Evolutionary conservation across 1,140 invertebrate species (phyloP).

Genomic region (Psix sp.): DNA sequence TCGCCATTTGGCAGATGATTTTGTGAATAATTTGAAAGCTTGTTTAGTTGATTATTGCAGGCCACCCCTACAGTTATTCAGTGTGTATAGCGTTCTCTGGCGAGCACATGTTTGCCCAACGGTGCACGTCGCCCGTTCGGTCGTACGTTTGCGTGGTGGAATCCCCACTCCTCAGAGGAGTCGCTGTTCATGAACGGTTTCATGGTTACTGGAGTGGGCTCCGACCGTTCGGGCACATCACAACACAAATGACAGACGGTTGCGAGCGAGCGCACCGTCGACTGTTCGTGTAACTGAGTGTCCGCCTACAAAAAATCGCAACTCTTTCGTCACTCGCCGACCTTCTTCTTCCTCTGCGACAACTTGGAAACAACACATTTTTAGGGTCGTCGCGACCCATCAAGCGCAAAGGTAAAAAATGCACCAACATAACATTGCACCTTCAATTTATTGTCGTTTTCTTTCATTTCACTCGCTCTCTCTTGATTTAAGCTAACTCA

Average conservation of each 20-base stretch:
- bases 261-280: conserved; percentile 33
- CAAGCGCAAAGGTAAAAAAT: too few species aligned
- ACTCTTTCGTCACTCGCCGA: neutral
- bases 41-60: too few species aligned
- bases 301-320: too few species aligned
- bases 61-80: too few species aligned
- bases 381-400: neutral
- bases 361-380: neutral
- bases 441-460: too few species aligned
- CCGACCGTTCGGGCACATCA: conserved; percentile 57
- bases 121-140: conserved; percentile 10
- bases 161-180: conserved; percentile 20
- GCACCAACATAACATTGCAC: too few species aligned
- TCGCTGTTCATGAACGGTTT: conserved; percentile 51
- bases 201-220: conserved; percentile 68
- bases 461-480: too few species aligned
- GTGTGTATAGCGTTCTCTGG: too few species aligned
- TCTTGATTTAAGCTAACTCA: too few species aligned
- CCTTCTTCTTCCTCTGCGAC: neutral
- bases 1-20: too few species aligned
- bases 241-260: conserved; percentile 56
- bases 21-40: too few species aligned
- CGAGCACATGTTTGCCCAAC: conserved; percentile 21
- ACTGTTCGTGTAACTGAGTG: neutral
- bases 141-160: conserved; percentile 34